A percentile compares a stretch with the other conserved stretches of the same genome.
phyloP scores from a whole-genome alignment of 1,140 invertebrate genomes.

The Lepidurus apus region DNA sequence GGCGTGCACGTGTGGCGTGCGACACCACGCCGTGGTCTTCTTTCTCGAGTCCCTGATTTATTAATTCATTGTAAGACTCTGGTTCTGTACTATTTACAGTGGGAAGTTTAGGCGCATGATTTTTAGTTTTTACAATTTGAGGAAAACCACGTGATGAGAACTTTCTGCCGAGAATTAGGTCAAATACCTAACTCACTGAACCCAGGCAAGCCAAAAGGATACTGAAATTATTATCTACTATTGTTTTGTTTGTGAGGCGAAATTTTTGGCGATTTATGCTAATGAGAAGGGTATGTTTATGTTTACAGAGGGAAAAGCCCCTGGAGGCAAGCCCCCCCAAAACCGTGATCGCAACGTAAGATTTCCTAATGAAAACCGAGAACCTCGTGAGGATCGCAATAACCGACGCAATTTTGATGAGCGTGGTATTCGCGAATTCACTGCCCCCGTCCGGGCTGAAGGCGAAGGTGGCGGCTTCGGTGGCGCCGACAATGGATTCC shows the following conservation, averaged over 20 bases:
- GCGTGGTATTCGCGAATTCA: constrained; percentile 41
- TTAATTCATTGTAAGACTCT: too few species aligned
- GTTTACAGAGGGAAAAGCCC: constrained; percentile 33
- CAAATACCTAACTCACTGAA: neutral
- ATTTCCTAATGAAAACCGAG: constrained; percentile 50
- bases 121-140: neutral
- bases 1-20: constrained; percentile 19
- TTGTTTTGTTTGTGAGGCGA: neutral
- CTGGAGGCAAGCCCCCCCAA: constrained; percentile 40
- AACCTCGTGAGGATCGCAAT: constrained; percentile 59
- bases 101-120: neutral
- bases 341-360: constrained; percentile 48
- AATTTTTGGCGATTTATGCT: neutral
- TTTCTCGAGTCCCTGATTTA: neutral
- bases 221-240: constrained; percentile 12
- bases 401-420: constrained; percentile 68
- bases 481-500: constrained; percentile 37
- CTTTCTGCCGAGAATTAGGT: constrained; percentile 23
- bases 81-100: too few species aligned
- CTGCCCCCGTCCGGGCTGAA: constrained; percentile 38
- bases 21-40: neutral
- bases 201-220: constrained; percentile 32
- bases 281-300: neutral
- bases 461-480: constrained; percentile 38
- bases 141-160: constrained; percentile 24